phyloP scores from a whole-genome alignment of 1,140 invertebrate species.

The Pygmarrhopalites habei region DNA sequence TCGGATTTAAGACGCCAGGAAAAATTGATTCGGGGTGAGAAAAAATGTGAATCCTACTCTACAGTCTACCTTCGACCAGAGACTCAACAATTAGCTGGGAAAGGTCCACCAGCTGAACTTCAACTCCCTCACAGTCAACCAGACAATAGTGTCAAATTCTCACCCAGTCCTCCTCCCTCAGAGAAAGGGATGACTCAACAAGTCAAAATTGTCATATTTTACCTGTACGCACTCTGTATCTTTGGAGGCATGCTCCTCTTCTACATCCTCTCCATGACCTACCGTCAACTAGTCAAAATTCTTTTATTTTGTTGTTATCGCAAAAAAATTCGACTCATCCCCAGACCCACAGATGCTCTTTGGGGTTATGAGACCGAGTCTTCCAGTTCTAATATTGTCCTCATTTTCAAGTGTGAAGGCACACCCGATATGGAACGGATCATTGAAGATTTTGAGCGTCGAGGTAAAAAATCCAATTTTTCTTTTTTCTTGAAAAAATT shows the following conservation, averaged over 20 bases:
- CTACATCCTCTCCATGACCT: neutral
- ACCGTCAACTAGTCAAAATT: slow-evolving; percentile 7
- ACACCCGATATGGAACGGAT: slow-evolving; percentile 18
- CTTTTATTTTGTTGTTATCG: slow-evolving; percentile 17
- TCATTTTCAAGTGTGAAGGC: slow-evolving; percentile 20
- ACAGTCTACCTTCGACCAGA: no score
- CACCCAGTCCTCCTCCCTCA: neutral
- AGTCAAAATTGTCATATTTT: neutral
- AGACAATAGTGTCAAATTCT: neutral
- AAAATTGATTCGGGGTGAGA: no score
- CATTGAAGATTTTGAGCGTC: slow-evolving; percentile 22
- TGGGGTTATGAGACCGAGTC: slow-evolving; percentile 24
- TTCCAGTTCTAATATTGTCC: slow-evolving; percentile 27
- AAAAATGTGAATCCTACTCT: no score
- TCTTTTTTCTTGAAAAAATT: neutral
- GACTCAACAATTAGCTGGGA: no score
- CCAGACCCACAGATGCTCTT: slow-evolving; percentile 20
- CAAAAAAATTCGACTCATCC: slow-evolving; percentile 8
- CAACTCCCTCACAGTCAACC: neutral
- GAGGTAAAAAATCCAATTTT: slow-evolving; percentile 20
- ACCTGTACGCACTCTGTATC: neutral
- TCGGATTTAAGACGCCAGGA: neutral
- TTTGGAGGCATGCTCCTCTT: neutral
- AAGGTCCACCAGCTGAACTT: neutral
- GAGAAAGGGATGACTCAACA: neutral